Evolutionary conservation across 2,113 vertebrate species (phyloP), one percentile per base, ranked within the genome.

Genomic region (Clarias magur): DNA sequence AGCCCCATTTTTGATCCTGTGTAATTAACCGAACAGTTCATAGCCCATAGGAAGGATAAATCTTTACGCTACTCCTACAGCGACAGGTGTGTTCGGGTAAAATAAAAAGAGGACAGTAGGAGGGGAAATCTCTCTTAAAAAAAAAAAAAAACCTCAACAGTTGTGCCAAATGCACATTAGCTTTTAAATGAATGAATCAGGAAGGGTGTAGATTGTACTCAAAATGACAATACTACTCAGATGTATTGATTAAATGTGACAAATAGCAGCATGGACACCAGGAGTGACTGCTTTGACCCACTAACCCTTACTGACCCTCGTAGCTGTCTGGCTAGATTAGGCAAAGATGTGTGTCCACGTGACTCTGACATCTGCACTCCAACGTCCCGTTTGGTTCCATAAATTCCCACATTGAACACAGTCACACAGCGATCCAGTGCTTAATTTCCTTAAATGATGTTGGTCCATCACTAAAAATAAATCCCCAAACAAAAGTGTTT

Each of bases 241-340:
- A 90, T 84, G 88, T 85, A 89, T 90, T 93, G 93, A 94, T 94
- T 93, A 94, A 93, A 86, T 87, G 90, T 89, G 92, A 90, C 89
- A 93, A 91, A 92, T 91, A 94, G 92, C 91, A 88, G 90, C 75
- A 63, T 53, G 70, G 83, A 92, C 92, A 91, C 90, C 89, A 84
- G 91, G 92, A 93, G 92, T 95, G 90, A 91, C 91, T 86, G 91
- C 83, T 48, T 88, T 85, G 90, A 89, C 91, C 91, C 87, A 88
- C 91, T 93, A 94, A 93, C 94, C 92, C 91, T 80, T 87, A 60
- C 89, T 93, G 92, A 95, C 93, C 94, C 93, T 92, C 91, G 93
- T 91, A 94, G 93, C 92, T 94, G 93, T 91, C 93, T 91, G 91
- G 84, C 91, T 87, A 75, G 91, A 94, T 94, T 94, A 94, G 80